Evolutionary conservation across 1,140 invertebrate genomes (phyloP), one percentile per base, ranked within the genome.

Genomic region (Tetraneura akinire): DNA sequence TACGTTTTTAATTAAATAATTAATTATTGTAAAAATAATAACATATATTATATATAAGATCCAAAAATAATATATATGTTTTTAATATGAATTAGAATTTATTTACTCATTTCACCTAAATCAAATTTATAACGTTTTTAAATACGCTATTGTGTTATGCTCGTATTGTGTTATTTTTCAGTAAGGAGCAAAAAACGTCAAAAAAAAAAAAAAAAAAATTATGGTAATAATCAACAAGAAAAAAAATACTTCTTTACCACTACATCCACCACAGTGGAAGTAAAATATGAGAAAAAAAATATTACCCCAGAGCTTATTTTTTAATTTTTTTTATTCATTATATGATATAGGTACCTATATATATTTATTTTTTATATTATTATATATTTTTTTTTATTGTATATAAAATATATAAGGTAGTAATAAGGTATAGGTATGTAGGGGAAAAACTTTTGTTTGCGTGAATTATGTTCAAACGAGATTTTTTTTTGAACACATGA

Each of bases 381-480:
- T n/a, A n/a, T n/a, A n/a, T n/a, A n/a, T 73, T 53, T 55, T 55
- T 74, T 51, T 37, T 3, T 8, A 37, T 37, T 37, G 32, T 37
- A 37, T 37, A 37, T 8, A 37, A 37, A 4, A 42, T 14, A 16
- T 6, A 18, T 1, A n/a, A n/a, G n/a, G n/a, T n/a, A n/a, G n/a
- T n/a, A n/a, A n/a, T n/a, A n/a, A n/a, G n/a, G n/a, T n/a, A n/a
- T n/a, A n/a, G n/a, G n/a, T n/a, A n/a, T n/a, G n/a, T n/a, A 42
- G 3, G 21, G 51, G 51, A 47, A 23, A 57, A 37, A 74, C 71
- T 53, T 74, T 74, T 74, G 71, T 74, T 74, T 45, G 71, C 23
- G 16, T 57, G 71, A 74, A 74, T 57, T 57, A 74, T 57, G 29
- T 53, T n/a, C 71, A 57, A 74, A 57, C 71, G 29, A 37, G 29